Evolutionary conservation across 30 jellyfish, hydroid and myxozoan species (phyloP), one percentile per base, ranked within the genome.

Genomic region (Clytia hemisphaerica): DNA sequence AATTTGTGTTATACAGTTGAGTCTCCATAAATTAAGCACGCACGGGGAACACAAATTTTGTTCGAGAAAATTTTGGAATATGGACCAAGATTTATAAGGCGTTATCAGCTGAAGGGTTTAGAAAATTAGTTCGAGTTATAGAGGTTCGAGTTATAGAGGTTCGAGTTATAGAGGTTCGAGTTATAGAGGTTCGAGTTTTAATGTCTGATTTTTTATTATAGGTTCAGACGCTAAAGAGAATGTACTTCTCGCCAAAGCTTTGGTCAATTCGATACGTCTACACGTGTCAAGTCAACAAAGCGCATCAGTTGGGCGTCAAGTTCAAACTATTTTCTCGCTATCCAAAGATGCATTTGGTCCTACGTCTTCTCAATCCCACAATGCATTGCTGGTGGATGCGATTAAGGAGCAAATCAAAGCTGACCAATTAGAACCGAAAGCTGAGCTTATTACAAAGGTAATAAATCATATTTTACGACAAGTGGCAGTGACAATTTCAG

Each of bases 381-480:
- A 83, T 32, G 48, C 49, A 26, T 40, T 64, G 53, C 51, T 83
- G 42, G 77, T 83, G n/a, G 47, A 57, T 6, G 74, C 95, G 16
- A 81, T 83, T 35, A 53, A 69, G 45, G 85, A 73, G 59, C 95
- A 83, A 59, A 31, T 83, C 1, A 36, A 19, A 22, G 79, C 95
- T 1, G 95, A 83, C 67, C 65, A 58, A 27, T 49, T 73, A 37
- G 24, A 45, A 18, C 69, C 32, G 60, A 83, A 55, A 28, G 83
- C 67, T 18, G 79, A 75, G 24, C 68, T 83, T 36, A 45, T 75
- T 35, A 36, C 29, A n/a, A 83, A 83, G 69, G 95, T 82, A 62
- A 28, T n/a, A 44, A 16, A 12, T 42, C 18, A 16, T 12, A 42
- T 12, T 12, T 42, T 42, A 42, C 18, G 18, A 16, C 54, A 0